Evolutionary conservation across 2,888 invertebrate genomes (phyloP), one percentile per base, ranked within the genome.

Genomic region (Andrena dorsata): DNA sequence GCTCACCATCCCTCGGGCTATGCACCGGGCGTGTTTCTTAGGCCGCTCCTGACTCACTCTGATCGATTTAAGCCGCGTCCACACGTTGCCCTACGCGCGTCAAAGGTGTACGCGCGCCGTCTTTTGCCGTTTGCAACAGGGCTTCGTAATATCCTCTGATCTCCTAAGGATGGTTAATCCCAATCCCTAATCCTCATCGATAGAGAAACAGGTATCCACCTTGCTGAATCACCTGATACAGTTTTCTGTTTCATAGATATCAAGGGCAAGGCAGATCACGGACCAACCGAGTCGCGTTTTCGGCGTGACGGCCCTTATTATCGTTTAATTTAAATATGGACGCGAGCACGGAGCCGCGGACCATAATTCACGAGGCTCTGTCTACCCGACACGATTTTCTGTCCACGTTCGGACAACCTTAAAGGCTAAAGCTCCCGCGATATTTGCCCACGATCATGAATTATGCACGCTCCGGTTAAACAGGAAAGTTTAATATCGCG

Each of bases 41-140:
- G 83, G 82, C 76, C 82, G 86, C 75, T 85, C 83, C 82, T 86
- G 77, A 70, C 83, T 85, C 85, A 60, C 72, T 69, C 72, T 88
- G 88, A 88, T 88, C 88, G 88, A 88, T 88, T 88, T 88, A 88
- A 88, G 88, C 81, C 70, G 78, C 88, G 80, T 86, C 82, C 84
- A 81, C 86, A 73, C 82, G 77, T 74, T 26, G 23, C 26, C 35
- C 47, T 49, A 41, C 13, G 10, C 47, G 65, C 60, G 10, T 6
- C 3, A 16, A 51, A 75, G 60, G 61, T 75, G 78, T 56, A 20
- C 10, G 8, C 71, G 23, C 28, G 35, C 65, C 30, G 63, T 74
- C 78, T 53, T 56, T 63, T 63, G 6, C 20, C 51, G 61, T 23
- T 75, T 26, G 47, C 51, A 69, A 49, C 65, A 2, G 51, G 77